These are phyloP conservation scores for Ariopsis seemanni DNA, from an alignment of 2,113 vertebrate genomes.

Conservation along the genomic window DNA sequence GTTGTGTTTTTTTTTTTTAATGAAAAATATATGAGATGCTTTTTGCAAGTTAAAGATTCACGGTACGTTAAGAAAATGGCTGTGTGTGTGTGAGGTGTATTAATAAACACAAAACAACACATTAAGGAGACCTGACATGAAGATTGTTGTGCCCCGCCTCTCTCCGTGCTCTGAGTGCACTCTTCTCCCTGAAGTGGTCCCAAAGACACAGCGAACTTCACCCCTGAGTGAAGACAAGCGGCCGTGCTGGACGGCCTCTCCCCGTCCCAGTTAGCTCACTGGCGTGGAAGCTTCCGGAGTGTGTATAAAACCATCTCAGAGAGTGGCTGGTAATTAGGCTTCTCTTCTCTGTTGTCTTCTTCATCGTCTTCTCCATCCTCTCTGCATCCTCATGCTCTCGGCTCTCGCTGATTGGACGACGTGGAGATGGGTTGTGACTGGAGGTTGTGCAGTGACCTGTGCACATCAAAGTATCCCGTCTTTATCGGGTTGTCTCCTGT, in stretches of 20 bases:
- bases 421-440: conserved; percentile 73
- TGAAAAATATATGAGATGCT: conserved; percentile 98
- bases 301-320: conserved; percentile 46
- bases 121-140: conserved; percentile 63
- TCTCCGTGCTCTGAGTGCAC: conserved; percentile 32
- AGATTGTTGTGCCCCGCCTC: conserved; percentile 45
- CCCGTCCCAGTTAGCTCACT: conserved; percentile 34
- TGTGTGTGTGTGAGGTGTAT: conserved; percentile 12
- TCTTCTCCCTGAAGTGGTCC: conserved; percentile 48
- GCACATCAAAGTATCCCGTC: conserved; percentile 71
- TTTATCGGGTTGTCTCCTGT: conserved; percentile 77
- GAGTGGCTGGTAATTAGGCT: conserved; percentile 69
- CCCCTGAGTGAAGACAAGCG: conserved; percentile 25
- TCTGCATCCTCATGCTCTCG: background rate
- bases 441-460: conserved; percentile 78
- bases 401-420: conserved; percentile 62
- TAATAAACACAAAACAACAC: conserved; percentile 65
- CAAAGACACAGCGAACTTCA: conserved; percentile 46
- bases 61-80: conserved; percentile 52
- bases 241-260: conserved; percentile 25
- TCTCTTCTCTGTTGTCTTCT: conserved; percentile 52
- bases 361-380: conserved; percentile 25
- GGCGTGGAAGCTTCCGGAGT: conserved; percentile 48
- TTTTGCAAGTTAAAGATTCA: conserved; percentile 88
- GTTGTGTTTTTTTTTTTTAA: conserved; percentile 75